Evolutionary conservation across 2,113 vertebrate genomes (phyloP).

Genomic region (Notothenia coriiceps): DNA sequence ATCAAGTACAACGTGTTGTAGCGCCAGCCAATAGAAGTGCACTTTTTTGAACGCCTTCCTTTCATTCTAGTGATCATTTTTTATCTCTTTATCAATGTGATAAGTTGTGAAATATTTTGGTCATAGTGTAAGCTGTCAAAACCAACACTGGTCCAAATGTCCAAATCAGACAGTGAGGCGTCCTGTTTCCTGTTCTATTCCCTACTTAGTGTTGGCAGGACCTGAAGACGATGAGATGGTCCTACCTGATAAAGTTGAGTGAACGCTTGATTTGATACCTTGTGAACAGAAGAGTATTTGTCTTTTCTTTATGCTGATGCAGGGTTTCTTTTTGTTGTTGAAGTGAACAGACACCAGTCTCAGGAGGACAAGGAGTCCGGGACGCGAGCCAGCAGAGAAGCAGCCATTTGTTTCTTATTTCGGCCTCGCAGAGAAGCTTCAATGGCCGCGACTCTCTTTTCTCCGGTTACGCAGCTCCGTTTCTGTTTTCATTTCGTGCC

Average conservation of each 20-base stretch:
- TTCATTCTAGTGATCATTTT: too few species aligned
- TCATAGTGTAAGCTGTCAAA: too few species aligned
- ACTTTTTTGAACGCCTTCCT: too few species aligned
- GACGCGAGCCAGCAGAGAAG: conserved; percentile 47
- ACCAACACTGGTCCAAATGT: neutral
- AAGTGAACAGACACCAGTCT: conserved; percentile 25
- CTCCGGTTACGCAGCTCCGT: conserved; percentile 63
- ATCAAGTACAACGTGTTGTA: too few species aligned
- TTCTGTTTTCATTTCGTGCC: conserved; percentile 53
- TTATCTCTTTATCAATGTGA: too few species aligned
- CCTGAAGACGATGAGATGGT: conserved; percentile 15
- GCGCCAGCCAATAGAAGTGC: too few species aligned
- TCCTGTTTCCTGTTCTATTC: neutral
- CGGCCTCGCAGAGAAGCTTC: conserved; percentile 27
- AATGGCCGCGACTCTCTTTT: conserved; percentile 54
- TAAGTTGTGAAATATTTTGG: too few species aligned
- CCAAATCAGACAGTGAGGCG: neutral
- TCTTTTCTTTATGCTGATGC: conserved; percentile 30
- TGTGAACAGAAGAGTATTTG: conserved; percentile 39
- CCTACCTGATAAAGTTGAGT: conserved; percentile 29
- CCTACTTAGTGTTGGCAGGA: neutral
- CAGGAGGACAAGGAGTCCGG: conserved; percentile 50
- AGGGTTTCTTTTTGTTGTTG: conserved; percentile 19
- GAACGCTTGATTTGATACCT: conserved; percentile 47
- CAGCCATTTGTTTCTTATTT: conserved; percentile 73